Evolutionary conservation across 2,888 invertebrate genomes (phyloP), one percentile per base, ranked within the genome.

Genomic region (Xestia rhomboidea): DNA sequence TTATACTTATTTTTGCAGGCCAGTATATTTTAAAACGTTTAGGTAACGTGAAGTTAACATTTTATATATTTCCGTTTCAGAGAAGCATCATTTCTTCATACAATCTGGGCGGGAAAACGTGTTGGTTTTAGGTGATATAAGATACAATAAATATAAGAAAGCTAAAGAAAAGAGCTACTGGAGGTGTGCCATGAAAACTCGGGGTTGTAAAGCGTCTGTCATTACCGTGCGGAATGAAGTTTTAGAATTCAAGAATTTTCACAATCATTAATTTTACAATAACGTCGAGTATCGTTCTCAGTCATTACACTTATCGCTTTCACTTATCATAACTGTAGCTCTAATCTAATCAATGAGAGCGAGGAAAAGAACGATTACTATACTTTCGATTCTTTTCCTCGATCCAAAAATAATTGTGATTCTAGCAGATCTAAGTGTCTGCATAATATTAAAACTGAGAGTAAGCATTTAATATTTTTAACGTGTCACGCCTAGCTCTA

Each of bases 191-290:
- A 89, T 86, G 77, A 89, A 90, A 34, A n/a, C 15, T 24, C 18
- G 4, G 10, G 91, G 91, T 34, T 93, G 93, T 68, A 90, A 87
- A 76, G 90, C 91, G 13, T 89, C 89, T 10, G 86, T 91, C 11
- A 87, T 87, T 68, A 92, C 92, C 0, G 49, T 79, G 2, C 85
- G 79, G 1, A 82, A 88, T 41, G 87, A 89, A 54, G 73, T 83
- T 11, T 76, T 92, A 46, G 76, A 88, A 60, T 87, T 87, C 24
- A 87, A 88, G 66, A 85, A 87, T 75, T 87, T 91, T 68, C 88
- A 89, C 66, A 86, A 84, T 70, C 89, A 89, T 75, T 81, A 79
- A 69, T 34, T 21, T 41, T 44, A 21, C 15, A 54, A 21, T 51
- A 27, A n/a, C 0, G 24, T 44, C 1, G 11, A 54, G 24, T 46